Evolutionary conservation across 2,888 invertebrate species (phyloP).

Genomic region (Lysandra coridon): DNA sequence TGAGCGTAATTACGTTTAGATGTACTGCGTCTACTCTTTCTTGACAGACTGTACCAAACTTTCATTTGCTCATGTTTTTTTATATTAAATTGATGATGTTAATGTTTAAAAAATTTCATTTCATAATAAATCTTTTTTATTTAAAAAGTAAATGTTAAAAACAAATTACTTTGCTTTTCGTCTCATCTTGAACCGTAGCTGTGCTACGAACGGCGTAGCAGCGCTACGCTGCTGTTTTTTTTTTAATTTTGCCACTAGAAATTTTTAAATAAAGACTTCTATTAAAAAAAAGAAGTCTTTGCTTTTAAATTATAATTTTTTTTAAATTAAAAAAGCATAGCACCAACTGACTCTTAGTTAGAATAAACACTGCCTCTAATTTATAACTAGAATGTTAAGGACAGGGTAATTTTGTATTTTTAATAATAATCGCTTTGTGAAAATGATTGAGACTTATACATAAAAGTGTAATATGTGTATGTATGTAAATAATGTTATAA

Average conservation of each 20-base stretch:
- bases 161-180: neutral
- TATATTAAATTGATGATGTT: too few relatives aligned
- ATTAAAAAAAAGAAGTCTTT: too few relatives aligned
- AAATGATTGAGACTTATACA: slow-evolving; percentile 17
- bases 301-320: too few relatives aligned
- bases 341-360: slow-evolving; percentile 1
- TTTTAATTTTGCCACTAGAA: neutral
- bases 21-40: too few relatives aligned
- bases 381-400: slow-evolving; percentile 26
- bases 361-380: slow-evolving; percentile 27
- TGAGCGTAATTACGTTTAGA: too few relatives aligned
- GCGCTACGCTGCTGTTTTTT: neutral
- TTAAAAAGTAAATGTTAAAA: neutral
- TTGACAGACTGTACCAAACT: too few relatives aligned
- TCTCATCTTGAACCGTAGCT: neutral
- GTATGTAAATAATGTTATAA: slow-evolving; percentile 25
- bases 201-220: slow-evolving; percentile 11
- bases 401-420: slow-evolving; percentile 26
- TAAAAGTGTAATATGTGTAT: slow-evolving; percentile 20
- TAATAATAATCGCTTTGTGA: slow-evolving; percentile 26
- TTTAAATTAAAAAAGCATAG: too few relatives aligned
- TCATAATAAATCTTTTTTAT: neutral
- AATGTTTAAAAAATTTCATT: too few relatives aligned
- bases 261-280: too few relatives aligned
- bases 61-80: too few relatives aligned